Evolutionary conservation across 2,113 vertebrate species (phyloP).

Genomic region (Thinocorus orbignyianus): DNA sequence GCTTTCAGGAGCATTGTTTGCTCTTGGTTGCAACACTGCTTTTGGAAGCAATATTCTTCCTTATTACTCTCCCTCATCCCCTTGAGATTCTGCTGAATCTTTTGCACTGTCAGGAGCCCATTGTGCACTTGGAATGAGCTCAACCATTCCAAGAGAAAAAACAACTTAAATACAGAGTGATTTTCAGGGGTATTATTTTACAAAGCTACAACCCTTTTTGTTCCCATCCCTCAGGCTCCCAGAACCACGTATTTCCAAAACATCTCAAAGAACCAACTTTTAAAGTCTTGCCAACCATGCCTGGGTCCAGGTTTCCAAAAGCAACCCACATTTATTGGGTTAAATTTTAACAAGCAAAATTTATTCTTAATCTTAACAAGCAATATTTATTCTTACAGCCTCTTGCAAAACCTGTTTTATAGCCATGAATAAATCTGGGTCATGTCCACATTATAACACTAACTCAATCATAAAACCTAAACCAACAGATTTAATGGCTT

Average conservation of each 20-base stretch:
- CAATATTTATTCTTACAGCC: background rate
- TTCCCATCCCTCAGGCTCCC: background rate
- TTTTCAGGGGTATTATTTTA: background rate
- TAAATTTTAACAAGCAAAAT: background rate
- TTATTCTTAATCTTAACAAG: background rate
- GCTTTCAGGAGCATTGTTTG: background rate
- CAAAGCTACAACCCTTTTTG: background rate
- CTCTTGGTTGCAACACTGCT: background rate
- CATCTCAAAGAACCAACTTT: background rate
- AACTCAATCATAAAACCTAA: background rate
- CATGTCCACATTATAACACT: background rate
- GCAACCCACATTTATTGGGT: background rate
- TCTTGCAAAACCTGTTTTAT: background rate
- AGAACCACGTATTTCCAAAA: background rate
- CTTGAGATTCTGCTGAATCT: background rate
- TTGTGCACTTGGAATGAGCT: background rate
- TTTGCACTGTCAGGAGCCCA: background rate
- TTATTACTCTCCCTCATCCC: background rate
- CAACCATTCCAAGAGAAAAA: background rate
- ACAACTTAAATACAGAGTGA: background rate
- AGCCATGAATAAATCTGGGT: background rate
- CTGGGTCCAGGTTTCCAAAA: background rate
- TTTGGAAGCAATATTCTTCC: background rate
- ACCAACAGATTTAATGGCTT: background rate
- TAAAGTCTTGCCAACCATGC: background rate